Conservation (phyloP, 2,888 invertebrate genomes). For the Lordiphosa andalusiaca region DNA sequence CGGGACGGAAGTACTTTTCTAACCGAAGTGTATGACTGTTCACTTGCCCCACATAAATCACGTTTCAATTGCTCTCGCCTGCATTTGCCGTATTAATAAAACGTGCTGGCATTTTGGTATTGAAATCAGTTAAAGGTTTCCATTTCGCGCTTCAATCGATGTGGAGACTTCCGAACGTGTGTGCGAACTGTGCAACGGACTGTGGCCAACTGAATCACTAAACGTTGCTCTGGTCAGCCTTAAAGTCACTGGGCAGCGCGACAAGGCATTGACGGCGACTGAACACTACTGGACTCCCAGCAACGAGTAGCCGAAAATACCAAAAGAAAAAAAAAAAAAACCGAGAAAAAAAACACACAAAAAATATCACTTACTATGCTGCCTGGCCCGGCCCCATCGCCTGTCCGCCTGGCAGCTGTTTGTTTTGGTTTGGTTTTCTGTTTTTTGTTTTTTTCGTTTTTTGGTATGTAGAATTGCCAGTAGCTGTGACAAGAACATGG, state of each 20-base stretch:
- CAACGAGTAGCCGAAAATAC: neutral
- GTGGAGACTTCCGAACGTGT: slow-evolving; percentile 18
- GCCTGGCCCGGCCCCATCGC: slow-evolving; percentile 10
- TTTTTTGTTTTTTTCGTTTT: slow-evolving; percentile 22
- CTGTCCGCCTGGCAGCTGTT: slow-evolving; percentile 19
- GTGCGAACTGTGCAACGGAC: slow-evolving; percentile 65
- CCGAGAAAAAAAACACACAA: slow-evolving; percentile 19
- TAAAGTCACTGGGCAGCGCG: slow-evolving; percentile 33
- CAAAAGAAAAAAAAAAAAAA: slow-evolving; percentile 3
- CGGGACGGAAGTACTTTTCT: slow-evolving; percentile 22
- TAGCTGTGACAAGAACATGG: slow-evolving; percentile 28
- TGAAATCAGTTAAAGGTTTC: slow-evolving; percentile 14
- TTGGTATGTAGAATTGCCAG: slow-evolving; percentile 30
- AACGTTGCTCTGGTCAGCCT: slow-evolving; percentile 43
- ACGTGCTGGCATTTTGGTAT: slow-evolving; percentile 59
- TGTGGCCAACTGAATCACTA: slow-evolving; percentile 57
- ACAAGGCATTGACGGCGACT: slow-evolving; percentile 5
- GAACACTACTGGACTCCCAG: slow-evolving; percentile 9
- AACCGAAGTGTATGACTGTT: slow-evolving; percentile 22
- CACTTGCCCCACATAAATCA: slow-evolving; percentile 58
- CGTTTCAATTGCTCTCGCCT: slow-evolving; percentile 44
- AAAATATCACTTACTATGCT: slow-evolving; percentile 36
- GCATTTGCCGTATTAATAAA: slow-evolving; percentile 53
- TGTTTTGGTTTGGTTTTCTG: slow-evolving; percentile 43
- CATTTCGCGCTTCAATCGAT: slow-evolving; percentile 12